These are phyloP conservation scores for Equus quagga DNA, from an alignment of 2,113 vertebrate species.

Conservation along the genomic window DNA sequence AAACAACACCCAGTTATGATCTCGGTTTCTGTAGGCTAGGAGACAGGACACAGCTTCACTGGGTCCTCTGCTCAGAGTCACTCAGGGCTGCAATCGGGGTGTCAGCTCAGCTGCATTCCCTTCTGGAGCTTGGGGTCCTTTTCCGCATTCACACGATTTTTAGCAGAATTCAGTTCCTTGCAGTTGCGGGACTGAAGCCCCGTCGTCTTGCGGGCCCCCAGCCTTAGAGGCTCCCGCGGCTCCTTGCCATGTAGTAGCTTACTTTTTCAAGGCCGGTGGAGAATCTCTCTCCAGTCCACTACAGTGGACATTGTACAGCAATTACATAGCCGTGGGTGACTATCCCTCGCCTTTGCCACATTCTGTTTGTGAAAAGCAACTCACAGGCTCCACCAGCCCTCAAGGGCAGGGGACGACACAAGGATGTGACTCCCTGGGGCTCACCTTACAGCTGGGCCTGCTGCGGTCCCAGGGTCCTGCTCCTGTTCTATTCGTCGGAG, in stretches of 20 bases:
- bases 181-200: not conserved
- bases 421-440: not conserved
- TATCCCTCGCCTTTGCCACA: not conserved
- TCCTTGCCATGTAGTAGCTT: not conserved
- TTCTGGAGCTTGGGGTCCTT: not conserved
- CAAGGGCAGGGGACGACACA: not conserved
- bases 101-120: not conserved
- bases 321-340: not conserved
- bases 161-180: not conserved
- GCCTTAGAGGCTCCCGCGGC: accelerated
- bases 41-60: not conserved
- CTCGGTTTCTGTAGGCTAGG: not conserved
- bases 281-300: not conserved
- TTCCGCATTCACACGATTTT: not conserved
- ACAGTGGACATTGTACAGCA: not conserved
- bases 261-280: not conserved
- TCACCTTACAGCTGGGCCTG: not conserved
- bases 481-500: not conserved
- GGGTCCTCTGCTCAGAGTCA: not conserved
- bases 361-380: not conserved
- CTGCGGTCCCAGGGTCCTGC: not conserved
- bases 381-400: not conserved
- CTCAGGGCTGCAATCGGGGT: not conserved
- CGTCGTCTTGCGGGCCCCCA: not conserved
- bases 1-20: not conserved